phyloP scores from a whole-genome alignment of 2,113 vertebrate genomes.

The Podarcis cretensis region DNA sequence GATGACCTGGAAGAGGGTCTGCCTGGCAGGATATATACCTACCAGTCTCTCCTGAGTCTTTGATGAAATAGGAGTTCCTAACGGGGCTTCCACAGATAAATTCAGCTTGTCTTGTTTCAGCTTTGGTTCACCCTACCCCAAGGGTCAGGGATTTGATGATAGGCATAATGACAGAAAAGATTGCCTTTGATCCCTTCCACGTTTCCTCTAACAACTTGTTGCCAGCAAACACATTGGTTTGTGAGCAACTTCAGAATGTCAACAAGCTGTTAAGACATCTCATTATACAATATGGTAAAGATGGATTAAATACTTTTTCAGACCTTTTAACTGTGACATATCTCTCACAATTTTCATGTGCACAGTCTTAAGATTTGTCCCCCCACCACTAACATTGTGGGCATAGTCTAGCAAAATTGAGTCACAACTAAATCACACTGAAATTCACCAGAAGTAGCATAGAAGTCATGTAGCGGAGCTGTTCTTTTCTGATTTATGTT shows the following conservation, averaged over 20 bases:
- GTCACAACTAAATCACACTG: neutral
- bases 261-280: neutral
- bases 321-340: neutral
- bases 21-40: no score
- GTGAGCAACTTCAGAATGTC: neutral
- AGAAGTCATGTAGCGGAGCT: neutral
- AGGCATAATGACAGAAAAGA: neutral
- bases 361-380: neutral
- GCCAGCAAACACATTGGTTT: neutral
- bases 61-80: no score
- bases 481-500: conserved; percentile 7
- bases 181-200: neutral
- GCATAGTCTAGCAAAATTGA: neutral
- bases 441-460: neutral
- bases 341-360: neutral
- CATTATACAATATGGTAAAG: neutral
- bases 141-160: no score
- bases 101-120: no score
- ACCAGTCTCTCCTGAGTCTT: no score
- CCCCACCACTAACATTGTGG: neutral
- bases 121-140: no score
- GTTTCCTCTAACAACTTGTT: neutral
- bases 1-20: no score
- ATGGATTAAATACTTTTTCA: neutral
- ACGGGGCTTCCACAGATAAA: no score